These are phyloP conservation scores for Xestia xanthographa DNA, from an alignment of 2,888 invertebrate species.

Conservation along the genomic window DNA sequence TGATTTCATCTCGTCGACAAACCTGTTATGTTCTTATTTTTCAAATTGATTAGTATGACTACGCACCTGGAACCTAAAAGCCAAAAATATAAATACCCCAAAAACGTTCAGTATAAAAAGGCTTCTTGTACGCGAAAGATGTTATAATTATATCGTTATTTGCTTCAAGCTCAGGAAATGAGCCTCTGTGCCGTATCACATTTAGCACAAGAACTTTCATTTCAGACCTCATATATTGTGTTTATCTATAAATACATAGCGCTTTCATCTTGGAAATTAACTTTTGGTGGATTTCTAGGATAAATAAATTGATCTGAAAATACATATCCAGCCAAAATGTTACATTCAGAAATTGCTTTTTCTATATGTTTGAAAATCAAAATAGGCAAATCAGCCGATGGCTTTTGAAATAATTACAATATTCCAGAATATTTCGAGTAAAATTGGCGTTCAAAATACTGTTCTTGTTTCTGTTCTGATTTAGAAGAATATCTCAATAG, in stretches of 20 bases:
- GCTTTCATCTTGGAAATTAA: constrained; percentile 37
- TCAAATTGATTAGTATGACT: too few relatives aligned
- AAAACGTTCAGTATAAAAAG: constrained; percentile 38
- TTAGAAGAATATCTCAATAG: too few relatives aligned
- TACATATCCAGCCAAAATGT: background rate
- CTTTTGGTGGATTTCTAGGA: background rate
- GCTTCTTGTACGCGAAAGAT: constrained; percentile 68
- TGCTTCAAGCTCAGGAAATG: constrained; percentile 76
- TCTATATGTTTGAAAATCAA: background rate
- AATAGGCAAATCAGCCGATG: background rate
- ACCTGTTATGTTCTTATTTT: background rate
- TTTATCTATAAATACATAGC: constrained; percentile 52
- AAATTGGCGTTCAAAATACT: background rate
- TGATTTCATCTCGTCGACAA: background rate
- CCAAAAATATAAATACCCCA: background rate
- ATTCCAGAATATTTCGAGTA: background rate
- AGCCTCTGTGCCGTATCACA: constrained; percentile 73
- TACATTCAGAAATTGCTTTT: constrained; percentile 15
- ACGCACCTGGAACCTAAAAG: background rate
- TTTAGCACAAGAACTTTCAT: constrained; percentile 68
- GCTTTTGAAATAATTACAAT: background rate
- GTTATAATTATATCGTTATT: constrained; percentile 81
- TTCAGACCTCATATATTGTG: constrained; percentile 59
- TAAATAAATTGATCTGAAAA: background rate
- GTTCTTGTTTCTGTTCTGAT: background rate